These are phyloP conservation scores for Mormyrops boulengeri DNA, from an alignment of 2,797 vertebrate species.

Conservation along the genomic window DNA sequence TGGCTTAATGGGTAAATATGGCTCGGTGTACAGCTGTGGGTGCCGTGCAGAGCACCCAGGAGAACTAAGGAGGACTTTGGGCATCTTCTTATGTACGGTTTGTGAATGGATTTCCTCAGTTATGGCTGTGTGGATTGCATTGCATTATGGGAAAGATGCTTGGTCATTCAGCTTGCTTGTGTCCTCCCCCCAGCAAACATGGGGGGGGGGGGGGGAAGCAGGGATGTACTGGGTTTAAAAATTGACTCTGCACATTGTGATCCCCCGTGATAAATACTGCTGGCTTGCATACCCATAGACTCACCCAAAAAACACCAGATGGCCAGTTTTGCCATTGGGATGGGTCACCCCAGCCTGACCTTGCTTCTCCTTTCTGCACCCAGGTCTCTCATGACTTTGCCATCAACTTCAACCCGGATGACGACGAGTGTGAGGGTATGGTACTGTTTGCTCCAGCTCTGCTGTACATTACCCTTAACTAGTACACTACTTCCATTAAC, in stretches of 20 bases:
- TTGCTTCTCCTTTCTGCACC: background rate
- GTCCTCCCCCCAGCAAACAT: background rate
- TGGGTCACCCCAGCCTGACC: background rate
- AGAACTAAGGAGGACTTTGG: background rate
- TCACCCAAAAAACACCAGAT: background rate
- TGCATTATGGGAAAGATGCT: background rate
- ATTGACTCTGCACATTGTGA: background rate
- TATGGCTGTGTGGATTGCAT: background rate
- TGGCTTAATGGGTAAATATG: background rate
- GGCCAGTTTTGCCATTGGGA: background rate
- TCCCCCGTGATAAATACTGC: background rate
- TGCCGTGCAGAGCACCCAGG: background rate
- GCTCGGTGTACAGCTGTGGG: background rate
- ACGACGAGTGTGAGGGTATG: conserved; percentile 92
- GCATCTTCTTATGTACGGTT: background rate
- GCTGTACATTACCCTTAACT: background rate
- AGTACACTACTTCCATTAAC: background rate
- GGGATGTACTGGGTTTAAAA: background rate
- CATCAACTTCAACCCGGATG: conserved; percentile 90
- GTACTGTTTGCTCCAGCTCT: background rate
- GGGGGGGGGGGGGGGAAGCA: background rate
- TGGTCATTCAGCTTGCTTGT: background rate
- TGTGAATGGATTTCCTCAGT: background rate
- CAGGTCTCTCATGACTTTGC: conserved; percentile 96
- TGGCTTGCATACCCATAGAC: background rate